Conservation (phyloP, 2,797 vertebrate species). For the Liparis tanakae region DNA sequence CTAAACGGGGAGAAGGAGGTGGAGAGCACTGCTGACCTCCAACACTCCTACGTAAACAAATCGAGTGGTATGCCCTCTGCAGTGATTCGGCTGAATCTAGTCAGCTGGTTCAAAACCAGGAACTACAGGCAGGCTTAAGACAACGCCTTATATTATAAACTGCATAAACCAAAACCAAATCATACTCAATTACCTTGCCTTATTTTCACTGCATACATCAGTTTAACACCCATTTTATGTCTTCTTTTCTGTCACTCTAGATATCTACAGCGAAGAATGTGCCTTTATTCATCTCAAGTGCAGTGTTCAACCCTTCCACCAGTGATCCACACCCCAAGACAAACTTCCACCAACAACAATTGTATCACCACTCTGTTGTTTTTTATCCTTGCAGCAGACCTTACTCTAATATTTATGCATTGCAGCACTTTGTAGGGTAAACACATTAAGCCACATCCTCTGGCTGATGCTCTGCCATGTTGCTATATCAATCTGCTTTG, state of each 20-base stretch:
- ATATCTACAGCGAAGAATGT: slow-evolving; percentile 55
- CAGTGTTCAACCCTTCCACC: slow-evolving; percentile 42
- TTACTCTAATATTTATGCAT: slow-evolving; percentile 59
- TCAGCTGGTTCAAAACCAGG: slow-evolving; percentile 33
- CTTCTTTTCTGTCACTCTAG: slow-evolving; percentile 54
- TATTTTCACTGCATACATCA: slow-evolving; percentile 4
- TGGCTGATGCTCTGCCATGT: slow-evolving; percentile 47
- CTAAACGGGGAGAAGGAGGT: slow-evolving; percentile 68
- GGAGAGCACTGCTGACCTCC: slow-evolving; percentile 55
- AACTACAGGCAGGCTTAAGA: slow-evolving; percentile 4
- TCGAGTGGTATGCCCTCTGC: slow-evolving; percentile 17
- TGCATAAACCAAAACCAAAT: background rate
- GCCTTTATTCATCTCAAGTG: slow-evolving; percentile 46
- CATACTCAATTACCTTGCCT: background rate
- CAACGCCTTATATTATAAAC: background rate
- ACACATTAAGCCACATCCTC: slow-evolving; percentile 38
- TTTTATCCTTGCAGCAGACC: slow-evolving; percentile 46
- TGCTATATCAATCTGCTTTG: slow-evolving; percentile 61
- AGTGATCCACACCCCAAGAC: slow-evolving; percentile 51
- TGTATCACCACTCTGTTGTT: slow-evolving; percentile 35
- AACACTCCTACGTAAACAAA: slow-evolving; percentile 73
- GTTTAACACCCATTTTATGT: slow-evolving; percentile 23
- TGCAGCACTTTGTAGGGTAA: slow-evolving; percentile 71
- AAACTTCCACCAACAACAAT: slow-evolving; percentile 32
- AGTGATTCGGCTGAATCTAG: slow-evolving; percentile 34